Evolutionary conservation across 1,140 invertebrate species (phyloP), one percentile per base, ranked within the genome.

Genomic region (Zaprionus vittiger): DNA sequence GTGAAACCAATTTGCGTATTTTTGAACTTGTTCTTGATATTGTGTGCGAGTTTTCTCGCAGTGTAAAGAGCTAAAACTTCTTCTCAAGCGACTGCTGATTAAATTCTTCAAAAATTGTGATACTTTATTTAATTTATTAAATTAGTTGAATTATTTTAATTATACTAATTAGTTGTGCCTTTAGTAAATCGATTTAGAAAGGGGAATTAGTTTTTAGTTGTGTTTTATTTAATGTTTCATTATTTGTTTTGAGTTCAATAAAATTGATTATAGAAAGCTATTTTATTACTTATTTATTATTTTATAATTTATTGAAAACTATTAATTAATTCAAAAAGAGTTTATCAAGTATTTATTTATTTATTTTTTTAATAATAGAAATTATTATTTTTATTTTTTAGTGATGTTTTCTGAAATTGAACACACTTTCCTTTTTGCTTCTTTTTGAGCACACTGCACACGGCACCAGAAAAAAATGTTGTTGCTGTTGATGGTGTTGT

Each of bases 1-100:
- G 67, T 66, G 28, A 57, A 49, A 47, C 15, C 26, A 15, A 55
- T 74, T 47, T 47, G 15, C 15, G 12, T 15, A 41, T 47, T 44
- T 68, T 44, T n/a, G 4, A 41, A 47, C 34, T 26, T 54, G 57
- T 57, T 49, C 6, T 56, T 77, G 26, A 62, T 54, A 71, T 71
- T 59, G 38, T 69, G 26, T 24, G 28, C n/a, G n/a, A 67, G 20
- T 38, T 63, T 28, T 74, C 61, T 52, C 9, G 26, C 49, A 28
- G 63, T 67, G 64, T 57, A 31, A 38, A 44, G n/a, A 47, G 15
- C n/a, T 47, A 47, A 17, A 24, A 47, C 41, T 47, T 47, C 44
- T 7, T n/a, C 1, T 7, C 26, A 56, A 57, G 56, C 28, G 17
- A 59, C 14, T 59, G 41, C 41, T 44, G n/a, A 47, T 61, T 26